These are phyloP conservation scores for Flabesymbios commensalis DNA, from an alignment of 2,888 invertebrate genomes.

Conservation along the genomic window DNA sequence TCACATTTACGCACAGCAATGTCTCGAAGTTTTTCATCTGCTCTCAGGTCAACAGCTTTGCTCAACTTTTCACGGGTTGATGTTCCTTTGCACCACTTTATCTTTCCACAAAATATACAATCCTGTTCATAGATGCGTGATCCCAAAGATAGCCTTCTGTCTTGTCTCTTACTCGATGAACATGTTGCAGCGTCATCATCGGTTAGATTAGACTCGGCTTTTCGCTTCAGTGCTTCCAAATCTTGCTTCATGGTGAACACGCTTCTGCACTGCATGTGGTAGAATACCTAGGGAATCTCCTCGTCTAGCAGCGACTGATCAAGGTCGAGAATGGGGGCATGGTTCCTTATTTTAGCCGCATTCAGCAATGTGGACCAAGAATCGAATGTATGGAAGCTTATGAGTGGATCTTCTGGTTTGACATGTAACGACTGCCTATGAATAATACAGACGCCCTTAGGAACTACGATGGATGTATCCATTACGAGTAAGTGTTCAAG, in stretches of 20 bases:
- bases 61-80: constrained; percentile 3
- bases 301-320: background rate
- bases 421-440: too few species aligned
- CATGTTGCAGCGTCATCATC: background rate
- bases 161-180: background rate
- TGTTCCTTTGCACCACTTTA: background rate
- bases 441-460: too few species aligned
- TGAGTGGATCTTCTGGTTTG: too few species aligned
- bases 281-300: constrained; percentile 3
- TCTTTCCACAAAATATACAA: constrained; percentile 3
- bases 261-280: constrained; percentile 2
- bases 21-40: constrained; percentile 1
- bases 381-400: background rate
- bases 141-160: background rate
- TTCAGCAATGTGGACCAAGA: background rate
- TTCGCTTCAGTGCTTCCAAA: constrained; percentile 1
- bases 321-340: background rate
- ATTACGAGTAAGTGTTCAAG: too few species aligned
- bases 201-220: background rate
- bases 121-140: constrained; percentile 3
- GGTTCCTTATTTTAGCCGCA: background rate
- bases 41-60: constrained; percentile 5
- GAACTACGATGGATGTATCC: too few species aligned
- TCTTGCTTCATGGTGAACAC: constrained; percentile 4
- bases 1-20: constrained; percentile 5